phyloP scores from a whole-genome alignment of 2,797 vertebrate genomes.

The Anguilla obscura region DNA sequence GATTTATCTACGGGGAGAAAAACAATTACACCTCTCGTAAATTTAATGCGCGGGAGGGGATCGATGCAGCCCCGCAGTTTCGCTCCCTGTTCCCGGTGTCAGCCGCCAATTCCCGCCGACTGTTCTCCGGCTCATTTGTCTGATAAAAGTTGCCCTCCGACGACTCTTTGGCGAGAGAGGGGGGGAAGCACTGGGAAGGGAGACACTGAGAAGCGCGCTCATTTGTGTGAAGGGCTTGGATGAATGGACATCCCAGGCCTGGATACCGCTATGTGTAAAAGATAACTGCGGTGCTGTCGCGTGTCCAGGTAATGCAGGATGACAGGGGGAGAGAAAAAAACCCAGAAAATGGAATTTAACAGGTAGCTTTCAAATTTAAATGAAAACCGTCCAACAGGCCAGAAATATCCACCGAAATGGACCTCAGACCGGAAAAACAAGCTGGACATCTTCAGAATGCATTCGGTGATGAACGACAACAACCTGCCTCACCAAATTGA shows the following conservation, averaged over 20 bases:
- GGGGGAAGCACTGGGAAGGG: neutral
- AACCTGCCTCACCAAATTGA: neutral
- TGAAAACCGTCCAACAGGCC: neutral
- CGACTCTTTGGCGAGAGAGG: neutral
- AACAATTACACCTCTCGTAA: conserved; percentile 45
- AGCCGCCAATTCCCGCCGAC: conserved; percentile 25
- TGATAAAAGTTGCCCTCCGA: conserved; percentile 6
- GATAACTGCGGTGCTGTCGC: neutral
- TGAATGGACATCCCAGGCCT: neutral
- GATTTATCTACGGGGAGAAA: conserved; percentile 82
- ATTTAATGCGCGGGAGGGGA: conserved; percentile 20
- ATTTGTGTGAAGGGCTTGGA: neutral
- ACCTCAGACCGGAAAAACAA: neutral
- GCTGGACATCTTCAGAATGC: neutral
- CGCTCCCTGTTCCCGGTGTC: conserved; percentile 12
- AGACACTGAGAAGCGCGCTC: neutral
- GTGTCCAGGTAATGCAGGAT: neutral
- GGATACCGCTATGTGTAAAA: neutral
- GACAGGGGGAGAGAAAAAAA: neutral
- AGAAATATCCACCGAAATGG: neutral
- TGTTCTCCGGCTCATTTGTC: conserved; percentile 33
- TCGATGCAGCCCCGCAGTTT: conserved; percentile 35
- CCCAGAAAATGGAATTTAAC: neutral
- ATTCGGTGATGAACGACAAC: neutral
- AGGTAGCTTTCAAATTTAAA: neutral